These are phyloP conservation scores for Xestia ashworthii DNA, from an alignment of 2,888 invertebrate species.

Conservation along the genomic window DNA sequence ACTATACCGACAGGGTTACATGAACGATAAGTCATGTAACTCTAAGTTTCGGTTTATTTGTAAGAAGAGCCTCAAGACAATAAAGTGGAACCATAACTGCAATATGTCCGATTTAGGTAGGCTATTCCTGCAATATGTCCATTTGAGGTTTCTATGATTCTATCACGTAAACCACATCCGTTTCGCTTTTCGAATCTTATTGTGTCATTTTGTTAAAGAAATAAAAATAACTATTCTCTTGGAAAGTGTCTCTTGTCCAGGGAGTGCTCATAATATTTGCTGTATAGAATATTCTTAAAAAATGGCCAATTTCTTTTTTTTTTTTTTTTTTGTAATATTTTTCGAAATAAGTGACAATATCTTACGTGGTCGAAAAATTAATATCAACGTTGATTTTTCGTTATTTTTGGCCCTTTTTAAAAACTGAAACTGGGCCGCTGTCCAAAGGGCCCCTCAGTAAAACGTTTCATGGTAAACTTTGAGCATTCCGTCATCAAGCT, in stretches of 20 bases:
- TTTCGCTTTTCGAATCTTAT: background rate
- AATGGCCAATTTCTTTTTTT: background rate
- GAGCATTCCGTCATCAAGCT: too few relatives aligned
- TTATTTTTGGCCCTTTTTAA: background rate
- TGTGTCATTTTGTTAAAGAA: background rate
- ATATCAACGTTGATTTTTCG: background rate
- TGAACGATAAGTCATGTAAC: conserved; percentile 77
- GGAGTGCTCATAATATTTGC: background rate
- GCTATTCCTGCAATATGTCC: background rate
- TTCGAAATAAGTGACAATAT: background rate
- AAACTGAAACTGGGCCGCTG: too few relatives aligned
- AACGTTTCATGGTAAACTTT: too few relatives aligned
- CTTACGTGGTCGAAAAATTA: background rate
- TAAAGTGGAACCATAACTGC: too few relatives aligned
- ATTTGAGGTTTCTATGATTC: too few relatives aligned
- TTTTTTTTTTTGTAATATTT: background rate
- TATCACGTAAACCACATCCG: background rate
- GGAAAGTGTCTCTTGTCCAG: background rate
- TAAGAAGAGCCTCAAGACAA: conserved; percentile 74
- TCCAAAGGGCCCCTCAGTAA: too few relatives aligned
- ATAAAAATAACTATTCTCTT: background rate
- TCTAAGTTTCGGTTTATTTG: conserved; percentile 77
- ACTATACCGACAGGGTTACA: conserved; percentile 61
- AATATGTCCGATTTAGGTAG: conserved; percentile 69
- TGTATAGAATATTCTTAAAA: background rate